These are phyloP conservation scores for Dendronephthya gigantea DNA, from an alignment of 64 coral and sea anemone species.

Conservation along the genomic window DNA sequence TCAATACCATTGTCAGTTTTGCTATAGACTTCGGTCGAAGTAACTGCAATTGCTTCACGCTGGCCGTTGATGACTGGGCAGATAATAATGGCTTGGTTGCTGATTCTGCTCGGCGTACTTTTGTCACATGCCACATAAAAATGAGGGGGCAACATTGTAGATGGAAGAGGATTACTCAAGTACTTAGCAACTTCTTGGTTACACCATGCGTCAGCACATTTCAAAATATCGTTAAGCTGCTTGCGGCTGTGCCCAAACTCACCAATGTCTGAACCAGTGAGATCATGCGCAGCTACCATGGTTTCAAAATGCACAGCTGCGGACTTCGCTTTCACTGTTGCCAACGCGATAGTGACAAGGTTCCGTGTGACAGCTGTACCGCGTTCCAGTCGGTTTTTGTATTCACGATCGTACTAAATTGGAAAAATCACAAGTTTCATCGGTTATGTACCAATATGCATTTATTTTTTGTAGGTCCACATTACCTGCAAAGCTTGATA, in stretches of 20 bases:
- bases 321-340: neutral
- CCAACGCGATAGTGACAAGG: neutral
- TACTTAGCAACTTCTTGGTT: neutral
- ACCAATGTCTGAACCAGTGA: neutral
- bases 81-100: neutral
- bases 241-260: conserved; percentile 11
- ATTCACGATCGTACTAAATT: conserved; percentile 1
- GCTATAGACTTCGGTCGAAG: neutral
- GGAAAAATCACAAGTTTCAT: too few species aligned
- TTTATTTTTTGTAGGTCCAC: too few species aligned
- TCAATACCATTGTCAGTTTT: neutral
- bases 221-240: neutral
- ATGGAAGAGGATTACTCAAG: neutral
- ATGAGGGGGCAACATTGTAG: neutral
- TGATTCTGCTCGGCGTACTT: neutral
- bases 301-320: neutral
- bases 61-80: neutral
- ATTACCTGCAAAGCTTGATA: neutral
- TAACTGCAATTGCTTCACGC: neutral
- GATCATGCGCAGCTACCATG: neutral
- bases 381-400: neutral
- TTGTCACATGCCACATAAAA: conserved; percentile 4
- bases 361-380: neutral
- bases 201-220: neutral
- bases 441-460: too few species aligned